Evolutionary conservation across 1,140 invertebrate species (phyloP), one percentile per base, ranked within the genome.

Genomic region (Harpegnathos saltator): DNA sequence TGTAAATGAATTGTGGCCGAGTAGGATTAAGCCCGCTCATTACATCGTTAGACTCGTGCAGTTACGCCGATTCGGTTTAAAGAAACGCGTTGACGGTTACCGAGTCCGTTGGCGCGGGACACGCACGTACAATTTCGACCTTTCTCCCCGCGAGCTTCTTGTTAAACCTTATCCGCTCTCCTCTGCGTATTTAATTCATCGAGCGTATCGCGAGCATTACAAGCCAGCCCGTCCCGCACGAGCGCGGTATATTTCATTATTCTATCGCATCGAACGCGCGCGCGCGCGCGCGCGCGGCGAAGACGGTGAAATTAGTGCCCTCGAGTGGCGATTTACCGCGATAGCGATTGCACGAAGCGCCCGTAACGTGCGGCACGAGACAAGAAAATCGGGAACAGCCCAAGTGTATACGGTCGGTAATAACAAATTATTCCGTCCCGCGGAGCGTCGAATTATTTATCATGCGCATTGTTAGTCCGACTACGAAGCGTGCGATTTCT

Each of bases 361-460:
- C 54, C 65, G 12, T 50, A 50, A 22, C 44, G 3, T 12, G 44
- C n/a, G 38, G 19, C 29, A 3, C 26, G 29, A 7, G 52, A 22
- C 38, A 48, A 29, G 63, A 44, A 24, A 44, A 44, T 58, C 63
- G 54, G 11, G 38, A 44, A 44, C 14, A 19, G 15, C 48, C 29
- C 11, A 56, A 44, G 1, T 17, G 14, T 29, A 24, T 15, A 73
- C 9, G 29, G 38, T 38, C 38, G 38, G 33, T 68, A 71, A 71
- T 80, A 71, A 71, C 52, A 24, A 71, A 80, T 80, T 80, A 80
- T 80, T 80, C 75, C 52, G 63, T 78, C 58, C 38, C 75, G 52
- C 29, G 38, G 59, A 14, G 22, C 12, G 17, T 0, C 22, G 65
- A 80, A 71, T 71, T 80, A 71, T 71, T 80, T 80, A 38, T 71